Percentiles rank a stretch among this genome's conserved stretches.
Conservation (phyloP, 2,113 vertebrate genomes). For the Vulpes vulpes region DNA sequence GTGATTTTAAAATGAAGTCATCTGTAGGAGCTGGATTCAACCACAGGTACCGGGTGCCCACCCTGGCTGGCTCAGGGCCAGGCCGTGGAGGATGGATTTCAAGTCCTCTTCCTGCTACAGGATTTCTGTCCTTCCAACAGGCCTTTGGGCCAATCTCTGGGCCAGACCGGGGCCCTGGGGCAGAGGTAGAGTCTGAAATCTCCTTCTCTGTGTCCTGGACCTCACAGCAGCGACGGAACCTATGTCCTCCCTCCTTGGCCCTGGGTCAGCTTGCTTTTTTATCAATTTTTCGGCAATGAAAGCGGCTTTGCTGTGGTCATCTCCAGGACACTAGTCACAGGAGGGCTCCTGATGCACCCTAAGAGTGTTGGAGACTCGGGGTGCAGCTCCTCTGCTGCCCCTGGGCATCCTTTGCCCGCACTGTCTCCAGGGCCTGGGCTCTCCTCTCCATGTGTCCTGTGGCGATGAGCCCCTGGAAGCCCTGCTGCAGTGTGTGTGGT, state of each 20-base stretch:
- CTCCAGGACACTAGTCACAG: background rate
- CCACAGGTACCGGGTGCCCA: background rate
- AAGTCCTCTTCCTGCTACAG: background rate
- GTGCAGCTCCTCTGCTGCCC: too few relatives aligned
- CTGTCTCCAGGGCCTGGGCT: background rate
- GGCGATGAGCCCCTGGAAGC: background rate
- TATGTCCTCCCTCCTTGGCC: background rate
- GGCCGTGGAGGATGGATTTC: background rate
- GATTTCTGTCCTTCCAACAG: background rate
- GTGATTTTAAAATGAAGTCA: background rate
- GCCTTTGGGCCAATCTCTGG: background rate
- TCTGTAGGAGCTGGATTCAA: background rate
- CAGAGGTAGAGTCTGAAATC: too few relatives aligned
- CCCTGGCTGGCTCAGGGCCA: background rate
- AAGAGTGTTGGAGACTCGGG: background rate
- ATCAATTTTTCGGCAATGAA: background rate
- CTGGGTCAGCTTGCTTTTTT: background rate
- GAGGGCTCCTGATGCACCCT: accelerated
- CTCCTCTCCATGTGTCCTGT: accelerated
- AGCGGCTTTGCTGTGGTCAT: background rate
- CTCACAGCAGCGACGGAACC: background rate
- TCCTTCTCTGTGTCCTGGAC: background rate
- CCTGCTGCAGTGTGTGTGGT: accelerated
- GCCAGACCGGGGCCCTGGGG: background rate
- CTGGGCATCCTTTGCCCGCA: too few relatives aligned